phyloP scores from a whole-genome alignment of 2,797 vertebrate genomes.

The Paratrypauchen microcephalus region DNA sequence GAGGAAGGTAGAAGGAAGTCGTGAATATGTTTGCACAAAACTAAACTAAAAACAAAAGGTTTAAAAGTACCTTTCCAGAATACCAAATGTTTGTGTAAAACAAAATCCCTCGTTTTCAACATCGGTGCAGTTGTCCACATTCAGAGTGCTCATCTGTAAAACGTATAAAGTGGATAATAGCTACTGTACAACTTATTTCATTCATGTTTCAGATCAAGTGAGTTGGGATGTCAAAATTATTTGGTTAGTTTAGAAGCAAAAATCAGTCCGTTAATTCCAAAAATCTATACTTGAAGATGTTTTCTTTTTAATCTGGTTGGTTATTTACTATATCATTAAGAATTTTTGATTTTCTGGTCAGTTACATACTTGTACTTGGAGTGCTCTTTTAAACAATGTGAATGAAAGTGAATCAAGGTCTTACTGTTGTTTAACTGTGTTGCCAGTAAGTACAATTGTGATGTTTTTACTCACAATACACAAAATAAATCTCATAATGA shows the following conservation, averaged over 20 bases:
- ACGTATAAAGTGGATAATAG: background rate
- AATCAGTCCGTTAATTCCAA: too few relatives aligned
- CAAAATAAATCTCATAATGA: background rate
- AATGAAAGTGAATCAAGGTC: too few relatives aligned
- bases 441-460: background rate
- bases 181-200: background rate
- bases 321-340: background rate
- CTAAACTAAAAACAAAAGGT: background rate
- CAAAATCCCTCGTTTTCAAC: conserved; percentile 67
- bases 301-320: background rate
- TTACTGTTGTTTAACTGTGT: background rate
- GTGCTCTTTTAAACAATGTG: too few relatives aligned
- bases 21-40: background rate
- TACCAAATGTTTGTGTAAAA: conserved; percentile 65
- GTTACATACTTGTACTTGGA: too few relatives aligned
- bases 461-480: background rate
- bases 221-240: background rate
- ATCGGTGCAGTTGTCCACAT: conserved; percentile 77
- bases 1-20: background rate
- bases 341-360: too few relatives aligned
- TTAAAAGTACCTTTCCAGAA: conserved; percentile 65
- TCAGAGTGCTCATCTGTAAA: conserved; percentile 74
- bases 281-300: background rate
- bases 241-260: background rate
- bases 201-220: background rate